Percentiles rank a stretch among this genome's conserved stretches.
phyloP scores from a whole-genome alignment of 1,140 invertebrate genomes.

The Ectropis grisescens region DNA sequence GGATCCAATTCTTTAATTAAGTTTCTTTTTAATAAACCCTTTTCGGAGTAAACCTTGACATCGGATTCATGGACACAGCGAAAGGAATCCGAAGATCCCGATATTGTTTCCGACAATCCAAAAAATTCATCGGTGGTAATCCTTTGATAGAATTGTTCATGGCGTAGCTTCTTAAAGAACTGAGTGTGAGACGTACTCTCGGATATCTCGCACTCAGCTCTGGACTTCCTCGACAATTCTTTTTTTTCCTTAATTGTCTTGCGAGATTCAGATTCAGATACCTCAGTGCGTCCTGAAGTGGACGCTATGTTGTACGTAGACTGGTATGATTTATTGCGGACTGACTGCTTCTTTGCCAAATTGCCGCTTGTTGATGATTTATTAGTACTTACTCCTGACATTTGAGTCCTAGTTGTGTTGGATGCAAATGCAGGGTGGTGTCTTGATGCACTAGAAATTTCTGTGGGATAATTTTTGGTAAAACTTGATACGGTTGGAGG shows the following conservation, averaged over 20 bases:
- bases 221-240: slow-evolving; percentile 6
- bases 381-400: too few relatives aligned
- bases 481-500: too few relatives aligned
- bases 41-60: slow-evolving; percentile 30
- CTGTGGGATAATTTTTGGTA: too few relatives aligned
- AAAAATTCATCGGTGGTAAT: slow-evolving; percentile 28
- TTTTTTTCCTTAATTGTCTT: not conserved
- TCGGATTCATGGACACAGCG: slow-evolving; percentile 30
- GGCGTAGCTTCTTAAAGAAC: slow-evolving; percentile 17
- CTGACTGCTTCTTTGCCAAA: too few relatives aligned
- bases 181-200: slow-evolving; percentile 33
- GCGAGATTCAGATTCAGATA: too few relatives aligned
- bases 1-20: slow-evolving; percentile 36
- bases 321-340: too few relatives aligned
- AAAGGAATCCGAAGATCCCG: slow-evolving; percentile 32
- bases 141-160: slow-evolving; percentile 13
- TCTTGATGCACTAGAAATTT: too few relatives aligned
- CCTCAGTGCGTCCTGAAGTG: too few relatives aligned
- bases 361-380: too few relatives aligned
- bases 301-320: too few relatives aligned
- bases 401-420: too few relatives aligned
- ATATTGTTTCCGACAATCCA: slow-evolving; percentile 26
- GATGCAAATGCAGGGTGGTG: too few relatives aligned
- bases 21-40: slow-evolving; percentile 25
- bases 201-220: slow-evolving; percentile 14